phyloP scores from a whole-genome alignment of 2,797 vertebrate species.

The Pantherophis alleghaniensis region DNA sequence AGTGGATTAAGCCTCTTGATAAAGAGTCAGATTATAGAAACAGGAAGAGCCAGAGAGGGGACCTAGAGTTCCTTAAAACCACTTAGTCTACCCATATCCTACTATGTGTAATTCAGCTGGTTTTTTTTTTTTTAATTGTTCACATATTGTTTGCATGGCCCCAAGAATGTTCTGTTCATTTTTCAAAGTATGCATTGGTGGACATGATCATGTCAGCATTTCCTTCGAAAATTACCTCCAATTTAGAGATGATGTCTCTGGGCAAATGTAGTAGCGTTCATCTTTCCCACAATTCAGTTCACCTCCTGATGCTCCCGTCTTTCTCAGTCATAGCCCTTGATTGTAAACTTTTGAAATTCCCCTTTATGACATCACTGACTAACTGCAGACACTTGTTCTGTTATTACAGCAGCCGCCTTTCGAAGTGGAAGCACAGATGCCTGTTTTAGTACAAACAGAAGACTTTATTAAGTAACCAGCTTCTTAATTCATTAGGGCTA shows the following conservation, averaged over 20 bases:
- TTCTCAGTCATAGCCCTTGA: background rate
- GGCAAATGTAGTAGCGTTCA: background rate
- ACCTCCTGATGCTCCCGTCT: background rate
- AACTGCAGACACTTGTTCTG: constrained; percentile 46
- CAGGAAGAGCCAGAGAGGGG: background rate
- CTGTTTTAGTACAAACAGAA: constrained; percentile 50
- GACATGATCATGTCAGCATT: background rate
- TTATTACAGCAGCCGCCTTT: constrained; percentile 58
- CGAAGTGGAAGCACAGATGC: constrained; percentile 36
- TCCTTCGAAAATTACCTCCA: background rate
- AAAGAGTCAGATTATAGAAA: background rate
- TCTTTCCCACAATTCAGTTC: background rate
- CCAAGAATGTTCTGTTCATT: background rate
- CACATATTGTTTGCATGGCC: background rate
- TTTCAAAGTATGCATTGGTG: background rate
- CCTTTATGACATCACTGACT: constrained; percentile 32
- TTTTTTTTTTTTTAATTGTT: background rate
- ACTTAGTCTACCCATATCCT: background rate
- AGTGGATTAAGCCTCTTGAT: background rate
- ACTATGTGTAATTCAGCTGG: background rate
- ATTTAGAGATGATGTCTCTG: background rate
- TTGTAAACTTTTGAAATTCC: background rate
- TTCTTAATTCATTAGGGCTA: constrained; percentile 56
- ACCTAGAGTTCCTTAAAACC: background rate
- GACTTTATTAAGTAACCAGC: constrained; percentile 54